Evolutionary conservation across 2,797 vertebrate species (phyloP).

Genomic region (Yasuhikotakia modesta): DNA sequence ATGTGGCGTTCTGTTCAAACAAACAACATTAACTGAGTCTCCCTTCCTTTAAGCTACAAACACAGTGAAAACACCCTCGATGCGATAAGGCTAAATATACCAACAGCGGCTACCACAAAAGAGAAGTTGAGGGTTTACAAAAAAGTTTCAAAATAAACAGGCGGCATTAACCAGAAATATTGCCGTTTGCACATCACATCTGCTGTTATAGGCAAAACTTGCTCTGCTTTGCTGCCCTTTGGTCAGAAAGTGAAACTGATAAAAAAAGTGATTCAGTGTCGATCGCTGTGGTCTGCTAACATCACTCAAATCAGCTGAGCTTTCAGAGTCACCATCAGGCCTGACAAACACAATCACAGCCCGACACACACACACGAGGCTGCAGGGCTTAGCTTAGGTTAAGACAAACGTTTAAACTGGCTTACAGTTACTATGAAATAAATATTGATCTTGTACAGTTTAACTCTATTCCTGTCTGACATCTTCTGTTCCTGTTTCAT

Average conservation of each 20-base stretch:
- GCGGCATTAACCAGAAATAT: background rate
- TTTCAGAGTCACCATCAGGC: background rate
- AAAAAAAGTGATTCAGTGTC: conserved; percentile 30
- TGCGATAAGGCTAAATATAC: background rate
- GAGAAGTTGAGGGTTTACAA: background rate
- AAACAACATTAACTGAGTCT: background rate
- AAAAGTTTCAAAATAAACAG: background rate
- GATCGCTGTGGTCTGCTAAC: conserved; percentile 15
- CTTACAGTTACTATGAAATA: background rate
- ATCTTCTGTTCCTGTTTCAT: background rate
- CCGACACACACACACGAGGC: background rate
- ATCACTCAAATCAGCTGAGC: background rate
- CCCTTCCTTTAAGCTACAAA: background rate
- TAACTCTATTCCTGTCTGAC: background rate
- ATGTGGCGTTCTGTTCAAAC: background rate
- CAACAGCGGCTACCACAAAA: background rate
- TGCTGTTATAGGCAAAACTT: background rate
- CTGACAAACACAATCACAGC: background rate
- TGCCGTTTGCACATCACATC: background rate
- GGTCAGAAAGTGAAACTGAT: conserved; percentile 37
- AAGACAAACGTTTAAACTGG: background rate
- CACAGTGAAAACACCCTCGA: background rate
- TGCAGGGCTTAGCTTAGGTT: background rate
- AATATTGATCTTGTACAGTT: background rate
- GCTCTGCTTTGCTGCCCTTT: background rate